Evolutionary conservation across 1,140 invertebrate species (phyloP).

Genomic region (Conus ventricosus): DNA sequence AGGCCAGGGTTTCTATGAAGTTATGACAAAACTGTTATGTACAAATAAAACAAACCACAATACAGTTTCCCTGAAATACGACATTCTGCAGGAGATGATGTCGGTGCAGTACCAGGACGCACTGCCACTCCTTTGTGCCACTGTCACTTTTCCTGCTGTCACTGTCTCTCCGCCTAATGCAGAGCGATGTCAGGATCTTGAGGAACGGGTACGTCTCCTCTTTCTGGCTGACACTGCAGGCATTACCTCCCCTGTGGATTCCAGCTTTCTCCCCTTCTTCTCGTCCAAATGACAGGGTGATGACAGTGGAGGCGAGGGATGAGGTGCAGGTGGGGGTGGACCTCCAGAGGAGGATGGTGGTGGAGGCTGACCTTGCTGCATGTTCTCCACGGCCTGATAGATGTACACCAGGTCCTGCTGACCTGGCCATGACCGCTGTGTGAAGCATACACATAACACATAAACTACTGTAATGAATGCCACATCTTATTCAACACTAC

Average conservation of each 20-base stretch:
- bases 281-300: neutral
- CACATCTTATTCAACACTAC: too few species aligned
- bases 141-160: too few species aligned
- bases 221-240: neutral
- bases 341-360: neutral
- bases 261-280: neutral
- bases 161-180: too few species aligned
- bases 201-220: neutral
- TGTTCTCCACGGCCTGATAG: conserved; percentile 21
- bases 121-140: neutral
- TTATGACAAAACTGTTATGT: too few species aligned
- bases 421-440: conserved; percentile 28
- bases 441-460: neutral
- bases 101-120: too few species aligned
- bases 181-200: neutral
- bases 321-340: neutral
- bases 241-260: neutral
- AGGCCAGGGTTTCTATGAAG: too few species aligned
- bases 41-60: too few species aligned
- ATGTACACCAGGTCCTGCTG: conserved; percentile 30
- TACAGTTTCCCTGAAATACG: too few species aligned
- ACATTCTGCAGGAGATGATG: too few species aligned
- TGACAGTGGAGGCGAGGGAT: neutral
- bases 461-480: too few species aligned
- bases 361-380: neutral